These are phyloP conservation scores for Natator depressus DNA, from an alignment of 2,113 vertebrate species.

Conservation along the genomic window DNA sequence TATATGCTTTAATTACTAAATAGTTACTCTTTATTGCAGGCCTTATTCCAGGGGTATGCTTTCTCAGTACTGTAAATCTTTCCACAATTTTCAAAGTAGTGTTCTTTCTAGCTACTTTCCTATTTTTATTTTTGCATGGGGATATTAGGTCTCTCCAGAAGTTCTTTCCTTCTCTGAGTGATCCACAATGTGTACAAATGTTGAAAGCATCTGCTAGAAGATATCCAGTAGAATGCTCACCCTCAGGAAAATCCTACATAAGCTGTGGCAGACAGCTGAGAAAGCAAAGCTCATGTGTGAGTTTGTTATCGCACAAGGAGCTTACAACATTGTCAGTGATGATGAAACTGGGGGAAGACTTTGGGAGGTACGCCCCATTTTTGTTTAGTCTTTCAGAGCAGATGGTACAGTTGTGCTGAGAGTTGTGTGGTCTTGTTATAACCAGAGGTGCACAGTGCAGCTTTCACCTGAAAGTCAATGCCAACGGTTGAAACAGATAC, in stretches of 20 bases:
- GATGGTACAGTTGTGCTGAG: background rate
- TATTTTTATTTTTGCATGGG: conserved; percentile 45
- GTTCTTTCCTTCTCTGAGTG: background rate
- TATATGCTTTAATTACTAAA: rapidly evolving
- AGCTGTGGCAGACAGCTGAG: background rate
- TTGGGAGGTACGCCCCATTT: background rate
- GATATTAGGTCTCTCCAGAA: conserved; percentile 32
- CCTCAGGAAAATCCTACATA: background rate
- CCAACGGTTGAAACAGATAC: background rate
- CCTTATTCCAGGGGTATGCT: rapidly evolving
- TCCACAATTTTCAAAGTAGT: background rate
- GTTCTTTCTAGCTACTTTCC: conserved; percentile 34
- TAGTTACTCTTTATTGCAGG: background rate
- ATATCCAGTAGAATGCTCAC: conserved; percentile 32
- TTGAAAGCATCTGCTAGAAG: conserved; percentile 3
- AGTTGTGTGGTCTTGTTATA: background rate
- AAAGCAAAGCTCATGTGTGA: background rate
- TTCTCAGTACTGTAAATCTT: background rate
- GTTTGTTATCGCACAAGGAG: conserved; percentile 20
- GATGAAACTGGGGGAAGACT: background rate
- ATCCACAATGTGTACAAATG: conserved; percentile 49
- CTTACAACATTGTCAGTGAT: conserved; percentile 9
- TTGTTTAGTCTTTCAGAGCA: background rate
- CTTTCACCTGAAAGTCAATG: background rate
- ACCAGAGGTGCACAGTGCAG: background rate